phyloP scores from a whole-genome alignment of 2,113 vertebrate genomes.

The Phoxinus phoxinus region DNA sequence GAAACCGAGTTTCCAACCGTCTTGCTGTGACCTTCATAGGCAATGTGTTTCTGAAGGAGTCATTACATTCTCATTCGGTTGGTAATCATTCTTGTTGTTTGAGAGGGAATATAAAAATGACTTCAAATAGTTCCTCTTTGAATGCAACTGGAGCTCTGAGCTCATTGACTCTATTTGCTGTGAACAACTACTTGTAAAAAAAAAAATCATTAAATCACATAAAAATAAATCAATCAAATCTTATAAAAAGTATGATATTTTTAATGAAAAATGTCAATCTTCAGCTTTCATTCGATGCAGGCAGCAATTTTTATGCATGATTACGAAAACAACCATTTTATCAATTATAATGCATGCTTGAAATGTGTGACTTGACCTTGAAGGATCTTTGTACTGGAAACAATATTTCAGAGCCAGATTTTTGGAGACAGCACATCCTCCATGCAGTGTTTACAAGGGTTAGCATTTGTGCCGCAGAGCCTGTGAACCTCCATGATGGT shows the following conservation, averaged over 20 bases:
- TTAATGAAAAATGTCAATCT: neutral
- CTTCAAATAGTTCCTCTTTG: neutral
- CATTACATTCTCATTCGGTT: slow-evolving; percentile 18
- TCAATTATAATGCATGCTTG: neutral
- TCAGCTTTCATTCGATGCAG: neutral
- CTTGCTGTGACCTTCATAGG: slow-evolving; percentile 25
- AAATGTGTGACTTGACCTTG: neutral
- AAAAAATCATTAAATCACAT: too few relatives aligned
- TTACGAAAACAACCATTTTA: neutral
- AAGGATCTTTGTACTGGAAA: neutral
- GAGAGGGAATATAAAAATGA: slow-evolving; percentile 1
- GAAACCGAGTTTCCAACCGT: neutral
- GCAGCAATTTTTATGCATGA: neutral
- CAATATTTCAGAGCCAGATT: neutral
- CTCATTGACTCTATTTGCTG: neutral
- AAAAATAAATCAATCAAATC: too few relatives aligned
- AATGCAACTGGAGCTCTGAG: neutral
- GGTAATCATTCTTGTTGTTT: slow-evolving; percentile 11
- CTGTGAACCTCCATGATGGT: neutral
- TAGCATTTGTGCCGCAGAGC: neutral
- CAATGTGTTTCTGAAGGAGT: slow-evolving; percentile 5
- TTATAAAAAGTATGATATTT: neutral
- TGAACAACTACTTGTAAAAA: too few relatives aligned
- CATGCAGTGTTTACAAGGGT: neutral
- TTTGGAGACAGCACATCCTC: neutral